phyloP scores from a whole-genome alignment of 2,888 invertebrate species.

The Coelinius sp. region DNA sequence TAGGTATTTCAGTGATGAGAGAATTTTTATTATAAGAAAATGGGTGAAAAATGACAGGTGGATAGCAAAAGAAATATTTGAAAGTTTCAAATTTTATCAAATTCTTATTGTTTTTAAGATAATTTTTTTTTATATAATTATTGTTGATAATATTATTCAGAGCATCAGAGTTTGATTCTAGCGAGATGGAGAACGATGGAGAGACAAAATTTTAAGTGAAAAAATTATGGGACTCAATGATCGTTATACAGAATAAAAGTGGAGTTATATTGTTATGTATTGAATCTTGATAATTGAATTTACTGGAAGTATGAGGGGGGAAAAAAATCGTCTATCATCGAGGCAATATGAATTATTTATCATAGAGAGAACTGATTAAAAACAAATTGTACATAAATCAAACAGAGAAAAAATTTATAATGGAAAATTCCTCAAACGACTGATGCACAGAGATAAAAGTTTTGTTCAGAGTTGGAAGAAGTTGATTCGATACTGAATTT shows the following conservation, averaged over 20 bases:
- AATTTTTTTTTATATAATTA: slow-evolving; percentile 4
- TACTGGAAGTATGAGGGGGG: slow-evolving; percentile 29
- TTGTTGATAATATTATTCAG: slow-evolving; percentile 30
- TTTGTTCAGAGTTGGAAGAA: slow-evolving; percentile 29
- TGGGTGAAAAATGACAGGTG: background rate
- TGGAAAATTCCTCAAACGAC: background rate
- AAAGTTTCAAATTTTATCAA: slow-evolving; percentile 3
- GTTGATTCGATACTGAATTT: slow-evolving; percentile 39
- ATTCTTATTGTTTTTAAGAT: slow-evolving; percentile 5
- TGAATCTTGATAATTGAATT: slow-evolving; percentile 32
- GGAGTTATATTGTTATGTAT: slow-evolving; percentile 32
- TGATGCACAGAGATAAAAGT: background rate
- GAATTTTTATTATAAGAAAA: slow-evolving; percentile 20
- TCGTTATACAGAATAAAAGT: slow-evolving; percentile 29
- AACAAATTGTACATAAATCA: slow-evolving; percentile 22
- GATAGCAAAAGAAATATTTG: slow-evolving; percentile 25
- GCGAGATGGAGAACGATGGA: background rate
- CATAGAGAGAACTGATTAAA: background rate
- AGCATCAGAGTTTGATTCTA: slow-evolving; percentile 7
- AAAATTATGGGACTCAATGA: slow-evolving; percentile 28
- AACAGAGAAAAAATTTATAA: background rate
- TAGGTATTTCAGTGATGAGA: slow-evolving; percentile 17
- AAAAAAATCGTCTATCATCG: slow-evolving; percentile 27
- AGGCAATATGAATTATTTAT: slow-evolving; percentile 13
- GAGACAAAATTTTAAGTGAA: slow-evolving; percentile 13